Base-by-base conservation (phyloP, 2,888 invertebrate genomes). In the Ganaspis brasiliensis region DNA sequence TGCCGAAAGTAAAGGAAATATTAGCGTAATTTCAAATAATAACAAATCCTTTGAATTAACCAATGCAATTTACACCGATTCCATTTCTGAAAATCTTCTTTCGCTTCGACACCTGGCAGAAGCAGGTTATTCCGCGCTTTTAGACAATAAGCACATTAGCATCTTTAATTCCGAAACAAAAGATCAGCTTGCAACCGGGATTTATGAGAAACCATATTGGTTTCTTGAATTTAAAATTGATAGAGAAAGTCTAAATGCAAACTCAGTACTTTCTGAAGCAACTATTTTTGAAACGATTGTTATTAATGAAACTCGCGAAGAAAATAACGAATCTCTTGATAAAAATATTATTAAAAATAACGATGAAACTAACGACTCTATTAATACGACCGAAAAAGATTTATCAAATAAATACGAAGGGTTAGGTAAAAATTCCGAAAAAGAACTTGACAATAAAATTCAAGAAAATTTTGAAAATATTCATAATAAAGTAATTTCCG, bases 1-100 rank as follows among this genome's bases (percentile, higher is more conserved):
- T 37, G 45, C 72, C n/a, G 56, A 71, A 26, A 73, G 75, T n/a
- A 59, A 12, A 52, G 78, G 78, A 2, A 56, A 31, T 12, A 35
- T 75, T 12, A 2, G 6, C 12, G 3, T 71, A n/a, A 31, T 59
- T 10, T 5, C 37, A 16, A 61, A 72, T 12, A n/a, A 56, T 1
- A 6, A 52, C 0, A 49, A 21, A 3, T n/a, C 1, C 9, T 21
- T 73, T 9, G 21, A 73, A 56, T 45, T 76, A 24, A 56, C 35
- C 1, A 76, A 73, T 40, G 67, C 67, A 5, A 73, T 76, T 26
- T 73, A 73, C 31, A 59, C 24, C 6, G 40, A 40, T 12, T 49
- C 52, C 1, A 16, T 74, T 2, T n/a, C 59, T 0, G 49, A 61
- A 8, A 73, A 73, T 31, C 14, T 73, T 12, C 52, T 73, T 16